Evolutionary conservation across 37 sponge, comb jelly and placozoan genomes (phyloP).

Genomic region (Beroe ovata): DNA sequence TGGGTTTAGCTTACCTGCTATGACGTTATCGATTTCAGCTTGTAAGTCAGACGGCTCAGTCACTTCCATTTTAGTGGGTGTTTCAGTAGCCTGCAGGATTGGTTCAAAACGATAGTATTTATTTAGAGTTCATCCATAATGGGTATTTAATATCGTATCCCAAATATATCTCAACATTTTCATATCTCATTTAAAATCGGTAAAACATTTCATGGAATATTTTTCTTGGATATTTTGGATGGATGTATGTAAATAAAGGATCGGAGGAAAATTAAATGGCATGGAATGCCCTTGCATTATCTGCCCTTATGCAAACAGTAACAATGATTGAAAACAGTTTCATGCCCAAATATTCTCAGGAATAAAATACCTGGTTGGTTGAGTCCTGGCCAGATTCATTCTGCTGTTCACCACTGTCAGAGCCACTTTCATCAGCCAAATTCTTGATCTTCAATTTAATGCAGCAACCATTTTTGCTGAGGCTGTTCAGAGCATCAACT

Average conservation of each 20-base stretch:
- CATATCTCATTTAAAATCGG: not conserved
- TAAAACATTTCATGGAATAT: too few species aligned
- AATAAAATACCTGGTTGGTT: not conserved
- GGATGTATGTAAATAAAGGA: too few species aligned
- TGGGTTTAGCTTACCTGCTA: constrained; percentile 54
- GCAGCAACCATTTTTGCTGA: constrained; percentile 44
- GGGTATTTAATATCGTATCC: not conserved
- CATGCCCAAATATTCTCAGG: too few species aligned
- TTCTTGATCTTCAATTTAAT: constrained; percentile 54
- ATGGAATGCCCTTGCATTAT: too few species aligned
- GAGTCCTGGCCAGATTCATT: not conserved
- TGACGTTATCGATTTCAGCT: constrained; percentile 41
- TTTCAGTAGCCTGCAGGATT: constrained; percentile 2
- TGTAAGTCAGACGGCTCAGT: constrained; percentile 38
- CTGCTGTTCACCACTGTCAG: constrained; percentile 42
- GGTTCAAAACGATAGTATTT: not conserved
- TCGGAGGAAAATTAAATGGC: too few species aligned
- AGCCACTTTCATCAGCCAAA: constrained; percentile 33
- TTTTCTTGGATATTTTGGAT: too few species aligned
- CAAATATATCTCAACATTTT: not conserved
- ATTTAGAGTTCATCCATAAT: not conserved
- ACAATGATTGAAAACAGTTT: too few species aligned
- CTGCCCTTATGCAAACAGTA: too few species aligned
- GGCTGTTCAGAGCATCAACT: constrained; percentile 56
- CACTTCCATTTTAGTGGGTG: constrained; percentile 33